Percentiles rank a stretch among this genome's conserved stretches.
Conservation (phyloP, 2,888 invertebrate species). For the Melanargia galathea region DNA sequence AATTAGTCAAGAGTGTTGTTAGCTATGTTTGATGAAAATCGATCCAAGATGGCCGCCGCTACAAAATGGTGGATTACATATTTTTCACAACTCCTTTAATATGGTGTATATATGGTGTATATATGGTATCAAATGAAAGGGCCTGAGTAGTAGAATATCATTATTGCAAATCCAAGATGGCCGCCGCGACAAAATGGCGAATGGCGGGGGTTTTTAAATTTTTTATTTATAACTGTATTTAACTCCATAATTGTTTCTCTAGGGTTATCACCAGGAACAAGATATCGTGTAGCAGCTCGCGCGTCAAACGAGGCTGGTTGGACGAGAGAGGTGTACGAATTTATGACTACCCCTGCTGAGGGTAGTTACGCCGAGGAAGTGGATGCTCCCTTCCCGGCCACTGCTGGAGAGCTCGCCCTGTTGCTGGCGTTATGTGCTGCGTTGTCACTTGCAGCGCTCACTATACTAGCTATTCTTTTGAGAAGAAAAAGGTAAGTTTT, state of each 20-base stretch:
- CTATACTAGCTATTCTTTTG: slow-evolving; percentile 82
- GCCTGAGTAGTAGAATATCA: too few relatives aligned
- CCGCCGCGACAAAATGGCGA: too few relatives aligned
- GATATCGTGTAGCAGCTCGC: slow-evolving; percentile 83
- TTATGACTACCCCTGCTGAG: slow-evolving; percentile 80
- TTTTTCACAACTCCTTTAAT: too few relatives aligned
- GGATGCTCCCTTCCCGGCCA: slow-evolving; percentile 75
- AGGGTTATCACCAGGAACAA: slow-evolving; percentile 80
- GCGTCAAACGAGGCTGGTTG: slow-evolving; percentile 84
- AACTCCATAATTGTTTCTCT: not conserved
- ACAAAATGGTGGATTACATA: too few relatives aligned
- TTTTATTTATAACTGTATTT: not conserved
- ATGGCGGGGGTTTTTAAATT: too few relatives aligned
- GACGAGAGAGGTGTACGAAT: slow-evolving; percentile 83
- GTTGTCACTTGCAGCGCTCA: slow-evolving; percentile 78
- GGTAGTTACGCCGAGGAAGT: slow-evolving; percentile 77
- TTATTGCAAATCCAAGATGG: too few relatives aligned
- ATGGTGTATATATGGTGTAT: too few relatives aligned
- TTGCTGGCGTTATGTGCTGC: slow-evolving; percentile 81
- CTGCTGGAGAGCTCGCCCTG: slow-evolving; percentile 73
- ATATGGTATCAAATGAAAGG: too few relatives aligned
- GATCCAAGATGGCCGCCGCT: too few relatives aligned
- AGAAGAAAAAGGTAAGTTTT: slow-evolving; percentile 72
- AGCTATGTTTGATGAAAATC: too few relatives aligned
- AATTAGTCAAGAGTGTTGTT: too few relatives aligned